Base-by-base conservation (phyloP, 2,113 vertebrate genomes). In the Lontra canadensis region DNA sequence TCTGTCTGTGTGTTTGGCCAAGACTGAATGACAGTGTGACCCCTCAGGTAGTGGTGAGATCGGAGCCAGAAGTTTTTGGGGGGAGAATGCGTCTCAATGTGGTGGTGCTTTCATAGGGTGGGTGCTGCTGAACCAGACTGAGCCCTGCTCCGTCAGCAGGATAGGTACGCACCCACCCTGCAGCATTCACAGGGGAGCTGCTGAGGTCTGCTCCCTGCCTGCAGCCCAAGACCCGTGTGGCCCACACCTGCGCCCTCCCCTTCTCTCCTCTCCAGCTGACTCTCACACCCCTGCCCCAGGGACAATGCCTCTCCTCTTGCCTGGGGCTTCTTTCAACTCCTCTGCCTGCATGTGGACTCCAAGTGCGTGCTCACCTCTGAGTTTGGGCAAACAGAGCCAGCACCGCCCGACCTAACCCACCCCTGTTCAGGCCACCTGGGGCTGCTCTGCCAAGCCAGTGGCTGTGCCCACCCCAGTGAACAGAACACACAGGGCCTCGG, bases 81-180 rank as follows among this genome's bases (percentile, higher is more conserved):
- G 15, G 18, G 47, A 42, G 34, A 25, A 11, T 4, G 1, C 1
- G 0, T 36, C 49, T 23, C 0, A 0, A 2, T 15, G 14, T 23
- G 9, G n/a, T 9, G 65, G 23, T 31, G 7, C 44, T 73, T 25
- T 20, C 11, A 0, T 25, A 2, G 9, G 29, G 3, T 1, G 3
- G 12, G 1, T 7, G 39, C 6, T 14, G 4, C 26, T 6, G 10
- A 15, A 2, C 57, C 52, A 6, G 57, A 9, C n/a, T 11, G 18
- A 14, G 6, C 18, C 0, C 17, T 4, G 1, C 8, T 10, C 47
- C 0, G 0, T 4, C 42, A 73, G 25, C 57, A 21, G 4, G 11
- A 7, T 4, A 21, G 59, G 39, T 1, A 3, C 44, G 13, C 25
- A 6, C 23, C 15, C 0, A 7, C 4, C 20, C 31, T 3, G 1